These are phyloP conservation scores for Clostera curtula DNA, from an alignment of 2,888 invertebrate genomes.

Conservation along the genomic window DNA sequence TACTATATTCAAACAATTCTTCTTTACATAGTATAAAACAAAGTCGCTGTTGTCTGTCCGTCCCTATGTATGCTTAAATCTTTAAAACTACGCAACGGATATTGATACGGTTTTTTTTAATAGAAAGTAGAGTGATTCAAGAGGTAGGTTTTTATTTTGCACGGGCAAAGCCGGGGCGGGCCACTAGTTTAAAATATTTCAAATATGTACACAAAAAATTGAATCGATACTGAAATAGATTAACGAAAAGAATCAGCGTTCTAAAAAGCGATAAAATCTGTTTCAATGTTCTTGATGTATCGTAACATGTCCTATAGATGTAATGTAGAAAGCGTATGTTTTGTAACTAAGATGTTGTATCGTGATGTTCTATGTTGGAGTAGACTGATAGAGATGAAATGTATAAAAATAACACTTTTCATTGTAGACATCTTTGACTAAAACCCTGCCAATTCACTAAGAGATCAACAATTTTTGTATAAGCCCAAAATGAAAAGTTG, in stretches of 20 bases:
- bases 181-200: no score
- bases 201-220: no score
- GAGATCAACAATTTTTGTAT: constrained; percentile 18
- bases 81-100: no score
- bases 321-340: constrained; percentile 28
- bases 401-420: constrained; percentile 43
- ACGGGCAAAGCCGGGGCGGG: no score
- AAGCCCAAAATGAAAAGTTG: constrained; percentile 61
- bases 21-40: no score
- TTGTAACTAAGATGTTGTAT: constrained; percentile 21
- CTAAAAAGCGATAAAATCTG: constrained; percentile 38
- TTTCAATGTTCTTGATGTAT: constrained; percentile 42
- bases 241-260: constrained; percentile 22
- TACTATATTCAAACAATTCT: no score
- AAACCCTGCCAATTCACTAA: constrained; percentile 45
- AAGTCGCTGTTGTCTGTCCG: no score
- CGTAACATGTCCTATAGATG: constrained; percentile 26
- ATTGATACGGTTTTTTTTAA: no score
- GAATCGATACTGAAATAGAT: constrained; percentile 13
- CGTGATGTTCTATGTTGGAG: constrained; percentile 27
- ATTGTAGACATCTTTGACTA: constrained; percentile 43
- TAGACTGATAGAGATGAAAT: constrained; percentile 36
- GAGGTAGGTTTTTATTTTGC: no score
- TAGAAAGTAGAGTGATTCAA: no score
- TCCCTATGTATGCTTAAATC: no score